Conservation (phyloP, 2,113 vertebrate species). For the Eptatretus burgeri region DNA sequence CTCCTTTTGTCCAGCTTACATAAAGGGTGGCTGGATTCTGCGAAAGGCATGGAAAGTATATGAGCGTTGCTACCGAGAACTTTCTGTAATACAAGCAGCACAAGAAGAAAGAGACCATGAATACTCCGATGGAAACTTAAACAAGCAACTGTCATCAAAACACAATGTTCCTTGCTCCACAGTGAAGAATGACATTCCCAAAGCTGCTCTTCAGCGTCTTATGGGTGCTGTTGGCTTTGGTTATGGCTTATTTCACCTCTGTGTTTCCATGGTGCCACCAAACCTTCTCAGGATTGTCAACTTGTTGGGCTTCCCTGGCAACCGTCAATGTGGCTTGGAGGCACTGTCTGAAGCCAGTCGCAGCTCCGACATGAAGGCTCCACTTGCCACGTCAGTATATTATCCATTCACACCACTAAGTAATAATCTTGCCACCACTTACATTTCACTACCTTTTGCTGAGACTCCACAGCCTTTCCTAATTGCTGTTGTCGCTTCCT, state of each 20-base stretch:
- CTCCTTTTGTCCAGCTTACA: constrained; percentile 31
- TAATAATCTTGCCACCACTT: too few relatives aligned
- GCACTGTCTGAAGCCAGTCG: constrained; percentile 87
- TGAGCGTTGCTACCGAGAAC: constrained; percentile 88
- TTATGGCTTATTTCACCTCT: constrained; percentile 94
- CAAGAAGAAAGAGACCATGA: too few relatives aligned
- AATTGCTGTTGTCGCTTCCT: too few relatives aligned
- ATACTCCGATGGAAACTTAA: too few relatives aligned
- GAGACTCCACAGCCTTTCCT: too few relatives aligned
- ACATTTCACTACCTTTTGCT: too few relatives aligned
- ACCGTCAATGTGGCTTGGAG: constrained; percentile 74
- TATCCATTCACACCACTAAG: too few relatives aligned
- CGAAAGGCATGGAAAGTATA: constrained; percentile 99
- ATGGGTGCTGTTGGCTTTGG: constrained; percentile 98
- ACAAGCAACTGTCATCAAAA: too few relatives aligned
- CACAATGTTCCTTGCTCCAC: too few relatives aligned
- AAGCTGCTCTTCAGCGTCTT: constrained; percentile 67
- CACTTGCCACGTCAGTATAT: constrained; percentile 87
- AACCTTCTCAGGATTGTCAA: constrained; percentile 99
- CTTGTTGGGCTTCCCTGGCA: constrained; percentile 88
- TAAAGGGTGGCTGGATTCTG: constrained; percentile 97
- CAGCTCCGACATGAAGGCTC: constrained; percentile 99
- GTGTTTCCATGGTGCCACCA: constrained; percentile 98
- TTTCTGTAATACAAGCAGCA: constrained; percentile 58
- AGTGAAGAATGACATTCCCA: constrained; percentile 26